phyloP scores from a whole-genome alignment of 1,140 invertebrate species.

The Eubasilissa regina region DNA sequence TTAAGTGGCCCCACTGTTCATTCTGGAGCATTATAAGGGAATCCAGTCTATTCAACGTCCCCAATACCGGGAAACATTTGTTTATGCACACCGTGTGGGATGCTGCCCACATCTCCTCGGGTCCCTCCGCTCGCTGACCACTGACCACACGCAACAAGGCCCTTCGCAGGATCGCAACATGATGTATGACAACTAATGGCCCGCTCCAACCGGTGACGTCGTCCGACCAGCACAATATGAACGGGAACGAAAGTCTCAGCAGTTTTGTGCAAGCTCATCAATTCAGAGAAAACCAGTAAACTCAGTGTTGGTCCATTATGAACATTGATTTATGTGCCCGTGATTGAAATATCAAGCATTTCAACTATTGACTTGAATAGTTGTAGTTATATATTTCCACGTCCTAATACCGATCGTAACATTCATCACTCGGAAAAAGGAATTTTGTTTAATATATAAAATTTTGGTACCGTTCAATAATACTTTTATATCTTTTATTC shows the following conservation, averaged over 20 bases:
- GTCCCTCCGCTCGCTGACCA: too few relatives aligned
- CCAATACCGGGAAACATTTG: conserved; percentile 21
- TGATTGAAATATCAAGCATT: conserved; percentile 28
- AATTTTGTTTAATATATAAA: too few relatives aligned
- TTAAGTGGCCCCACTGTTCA: neutral
- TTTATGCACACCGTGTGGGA: conserved; percentile 19
- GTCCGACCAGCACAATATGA: conserved; percentile 1
- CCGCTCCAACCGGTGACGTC: neutral
- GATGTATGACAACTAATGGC: conserved; percentile 32
- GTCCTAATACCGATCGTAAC: too few relatives aligned
- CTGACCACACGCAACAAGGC: conserved; percentile 24
- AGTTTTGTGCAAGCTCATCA: too few relatives aligned
- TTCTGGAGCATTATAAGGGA: conserved; percentile 6
- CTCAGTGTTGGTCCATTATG: neutral
- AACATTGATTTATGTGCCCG: neutral
- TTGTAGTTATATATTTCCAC: too few relatives aligned
- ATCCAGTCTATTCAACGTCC: neutral
- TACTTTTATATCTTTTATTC: too few relatives aligned
- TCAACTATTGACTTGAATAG: neutral
- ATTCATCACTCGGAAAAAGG: too few relatives aligned
- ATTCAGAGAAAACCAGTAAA: neutral
- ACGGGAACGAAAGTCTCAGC: neutral
- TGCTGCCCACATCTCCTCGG: conserved; percentile 7
- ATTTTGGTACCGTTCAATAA: too few relatives aligned
- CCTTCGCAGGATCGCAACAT: conserved; percentile 8